phyloP scores from a whole-genome alignment of 2,113 vertebrate species.

The Neofelis nebulosa region DNA sequence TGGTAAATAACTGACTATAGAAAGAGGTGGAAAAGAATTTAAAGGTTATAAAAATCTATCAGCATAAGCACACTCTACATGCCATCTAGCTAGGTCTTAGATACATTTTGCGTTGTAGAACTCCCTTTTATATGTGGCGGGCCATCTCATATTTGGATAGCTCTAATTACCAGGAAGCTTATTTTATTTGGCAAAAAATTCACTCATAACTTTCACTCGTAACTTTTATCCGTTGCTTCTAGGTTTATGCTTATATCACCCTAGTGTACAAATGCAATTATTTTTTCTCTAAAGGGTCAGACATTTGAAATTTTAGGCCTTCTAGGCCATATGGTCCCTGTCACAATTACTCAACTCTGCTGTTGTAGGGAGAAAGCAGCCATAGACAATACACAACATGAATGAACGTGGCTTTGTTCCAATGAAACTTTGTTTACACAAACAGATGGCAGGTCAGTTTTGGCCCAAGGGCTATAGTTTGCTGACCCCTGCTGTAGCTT shows the following conservation, averaged over 20 bases:
- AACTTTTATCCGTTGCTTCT: background rate
- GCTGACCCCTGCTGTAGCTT: background rate
- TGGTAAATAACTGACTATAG: background rate
- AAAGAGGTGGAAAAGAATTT: background rate
- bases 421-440: conserved; percentile 26
- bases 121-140: background rate
- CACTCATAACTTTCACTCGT: background rate
- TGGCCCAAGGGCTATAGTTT: background rate
- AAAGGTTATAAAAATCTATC: background rate
- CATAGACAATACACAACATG: background rate
- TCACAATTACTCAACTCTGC: conserved; percentile 13
- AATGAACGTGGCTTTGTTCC: background rate
- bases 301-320: background rate
- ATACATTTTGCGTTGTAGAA: background rate
- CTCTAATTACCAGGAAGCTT: background rate
- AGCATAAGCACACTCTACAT: background rate
- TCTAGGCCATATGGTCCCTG: background rate
- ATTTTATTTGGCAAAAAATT: background rate
- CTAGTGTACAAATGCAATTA: background rate
- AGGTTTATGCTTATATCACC: background rate
- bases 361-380: background rate
- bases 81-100: background rate
- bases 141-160: background rate
- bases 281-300: background rate
- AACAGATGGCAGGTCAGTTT: background rate